Conservation (phyloP, 2,113 vertebrate species). For the Anser cygnoides region DNA sequence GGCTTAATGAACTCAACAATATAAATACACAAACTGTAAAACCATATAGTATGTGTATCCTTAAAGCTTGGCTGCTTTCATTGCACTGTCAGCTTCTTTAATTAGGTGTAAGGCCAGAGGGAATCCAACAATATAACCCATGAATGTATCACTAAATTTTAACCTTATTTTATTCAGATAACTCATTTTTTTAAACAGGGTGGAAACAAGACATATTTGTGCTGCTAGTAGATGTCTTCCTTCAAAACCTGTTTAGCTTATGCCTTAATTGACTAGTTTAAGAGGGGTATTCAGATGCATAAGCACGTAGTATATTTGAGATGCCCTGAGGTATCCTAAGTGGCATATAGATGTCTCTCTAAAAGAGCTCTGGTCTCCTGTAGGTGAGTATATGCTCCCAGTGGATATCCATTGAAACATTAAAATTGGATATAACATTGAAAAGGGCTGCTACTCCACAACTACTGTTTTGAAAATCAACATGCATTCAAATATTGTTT, state of each 20-base stretch:
- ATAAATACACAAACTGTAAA: accelerated
- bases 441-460: neutral
- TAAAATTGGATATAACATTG: too few species aligned
- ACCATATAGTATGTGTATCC: neutral
- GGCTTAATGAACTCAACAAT: neutral
- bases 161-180: neutral
- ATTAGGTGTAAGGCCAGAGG: neutral
- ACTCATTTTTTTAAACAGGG: neutral
- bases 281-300: neutral
- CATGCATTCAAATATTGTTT: neutral
- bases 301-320: neutral
- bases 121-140: neutral
- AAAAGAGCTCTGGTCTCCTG: neutral
- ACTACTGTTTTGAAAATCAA: neutral
- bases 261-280: neutral
- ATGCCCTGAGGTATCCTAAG: neutral
- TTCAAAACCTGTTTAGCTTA: neutral
- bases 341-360: neutral
- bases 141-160: neutral
- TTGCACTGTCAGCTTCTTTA: neutral
- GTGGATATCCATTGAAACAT: too few species aligned
- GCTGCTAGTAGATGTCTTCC: neutral
- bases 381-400: neutral
- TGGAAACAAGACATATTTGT: neutral
- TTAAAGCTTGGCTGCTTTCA: neutral